Evolutionary conservation across 1,140 invertebrate genomes (phyloP).

Genomic region (Luehdorfia chinensis): DNA sequence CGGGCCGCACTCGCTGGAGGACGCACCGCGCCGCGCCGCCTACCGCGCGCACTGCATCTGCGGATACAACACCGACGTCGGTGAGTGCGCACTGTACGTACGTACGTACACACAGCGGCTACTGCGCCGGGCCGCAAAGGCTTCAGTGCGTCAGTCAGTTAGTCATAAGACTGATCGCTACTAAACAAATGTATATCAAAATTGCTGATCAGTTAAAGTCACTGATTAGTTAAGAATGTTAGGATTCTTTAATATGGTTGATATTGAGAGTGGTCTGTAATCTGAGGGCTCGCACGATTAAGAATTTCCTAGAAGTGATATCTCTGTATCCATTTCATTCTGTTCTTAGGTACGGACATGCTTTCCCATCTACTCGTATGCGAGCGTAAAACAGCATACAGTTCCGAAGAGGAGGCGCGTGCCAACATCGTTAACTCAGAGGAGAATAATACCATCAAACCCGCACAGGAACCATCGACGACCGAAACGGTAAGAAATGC

Average conservation of each 20-base stretch:
- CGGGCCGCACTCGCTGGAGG: constrained; percentile 75
- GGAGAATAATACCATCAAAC: constrained; percentile 15
- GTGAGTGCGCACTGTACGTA: constrained; percentile 49
- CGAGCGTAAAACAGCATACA: constrained; percentile 80
- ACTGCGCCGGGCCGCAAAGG: too few relatives aligned
- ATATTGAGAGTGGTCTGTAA: too few relatives aligned
- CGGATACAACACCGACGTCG: constrained; percentile 83
- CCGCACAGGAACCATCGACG: not conserved
- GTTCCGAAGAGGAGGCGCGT: constrained; percentile 77
- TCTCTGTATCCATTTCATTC: too few relatives aligned
- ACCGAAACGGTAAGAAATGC: constrained; percentile 25
- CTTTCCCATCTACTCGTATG: constrained; percentile 81
- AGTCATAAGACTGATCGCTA: too few relatives aligned
- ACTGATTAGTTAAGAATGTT: too few relatives aligned
- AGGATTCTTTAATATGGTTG: too few relatives aligned
- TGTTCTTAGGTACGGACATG: constrained; percentile 78
- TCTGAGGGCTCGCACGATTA: too few relatives aligned
- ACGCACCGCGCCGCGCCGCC: constrained; percentile 78
- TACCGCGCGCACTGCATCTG: constrained; percentile 85
- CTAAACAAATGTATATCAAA: too few relatives aligned
- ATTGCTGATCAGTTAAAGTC: too few relatives aligned
- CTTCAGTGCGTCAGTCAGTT: too few relatives aligned
- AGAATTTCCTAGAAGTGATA: too few relatives aligned
- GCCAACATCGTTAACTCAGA: constrained; percentile 69
- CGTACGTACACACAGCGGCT: too few relatives aligned